These are phyloP conservation scores for Probosciger aterrimus DNA, from an alignment of 2,113 vertebrate species.

Conservation along the genomic window DNA sequence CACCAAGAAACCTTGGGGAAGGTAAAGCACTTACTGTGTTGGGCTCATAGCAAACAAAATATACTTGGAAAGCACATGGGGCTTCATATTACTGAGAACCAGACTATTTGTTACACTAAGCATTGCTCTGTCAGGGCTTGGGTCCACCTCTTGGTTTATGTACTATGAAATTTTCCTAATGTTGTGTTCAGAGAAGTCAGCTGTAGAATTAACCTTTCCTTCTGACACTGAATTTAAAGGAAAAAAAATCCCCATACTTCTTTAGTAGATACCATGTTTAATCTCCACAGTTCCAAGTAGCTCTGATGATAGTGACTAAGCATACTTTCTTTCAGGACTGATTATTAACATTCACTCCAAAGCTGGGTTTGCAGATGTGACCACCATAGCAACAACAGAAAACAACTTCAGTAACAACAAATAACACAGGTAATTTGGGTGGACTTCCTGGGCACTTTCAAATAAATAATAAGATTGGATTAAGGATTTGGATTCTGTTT, in stretches of 20 bases:
- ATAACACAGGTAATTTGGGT: not conserved
- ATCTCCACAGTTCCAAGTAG: not conserved
- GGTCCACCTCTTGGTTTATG: not conserved
- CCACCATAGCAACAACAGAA: not conserved
- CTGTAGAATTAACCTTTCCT: not conserved
- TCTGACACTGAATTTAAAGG: not conserved
- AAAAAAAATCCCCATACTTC: not conserved
- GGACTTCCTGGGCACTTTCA: not conserved
- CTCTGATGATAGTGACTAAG: not conserved
- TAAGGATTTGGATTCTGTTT: not conserved
- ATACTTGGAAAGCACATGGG: not conserved
- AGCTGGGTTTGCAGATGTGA: not conserved
- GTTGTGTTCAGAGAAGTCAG: not conserved
- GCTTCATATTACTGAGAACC: not conserved
- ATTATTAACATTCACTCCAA: not conserved
- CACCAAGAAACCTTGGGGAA: not conserved
- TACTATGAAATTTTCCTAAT: not conserved
- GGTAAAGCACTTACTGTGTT: not conserved
- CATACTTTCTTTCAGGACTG: not conserved
- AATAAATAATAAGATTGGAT: not conserved
- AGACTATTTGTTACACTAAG: not conserved
- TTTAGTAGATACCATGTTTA: not conserved
- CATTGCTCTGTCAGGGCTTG: not conserved
- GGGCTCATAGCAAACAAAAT: not conserved
- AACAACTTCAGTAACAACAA: not conserved